Conservation (phyloP, 2,888 invertebrate species). For the Abscondita cerata region DNA sequence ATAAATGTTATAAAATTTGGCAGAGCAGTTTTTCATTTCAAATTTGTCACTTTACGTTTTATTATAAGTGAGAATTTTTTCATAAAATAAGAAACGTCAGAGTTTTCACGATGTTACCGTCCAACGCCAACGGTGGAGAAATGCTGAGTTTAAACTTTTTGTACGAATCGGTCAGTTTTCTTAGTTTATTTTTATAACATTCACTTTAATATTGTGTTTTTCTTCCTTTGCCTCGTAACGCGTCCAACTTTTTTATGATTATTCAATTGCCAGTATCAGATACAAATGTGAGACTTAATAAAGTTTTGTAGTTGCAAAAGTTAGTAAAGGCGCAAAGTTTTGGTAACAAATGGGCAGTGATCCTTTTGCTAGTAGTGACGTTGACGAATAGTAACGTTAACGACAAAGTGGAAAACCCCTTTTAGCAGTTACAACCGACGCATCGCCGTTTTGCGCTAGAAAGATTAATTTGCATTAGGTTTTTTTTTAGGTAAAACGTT, state of each 20-base stretch:
- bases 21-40: constrained; percentile 5
- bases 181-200: not conserved
- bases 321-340: constrained; percentile 22
- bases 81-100: constrained; percentile 10
- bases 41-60: constrained; percentile 10
- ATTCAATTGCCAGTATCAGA: too few species aligned
- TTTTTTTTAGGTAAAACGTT: constrained; percentile 10
- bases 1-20: constrained; percentile 5
- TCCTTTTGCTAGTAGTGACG: constrained; percentile 24
- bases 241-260: too few species aligned
- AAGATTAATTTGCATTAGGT: constrained; percentile 33
- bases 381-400: constrained; percentile 31
- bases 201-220: not conserved
- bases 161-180: not conserved
- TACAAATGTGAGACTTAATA: too few species aligned
- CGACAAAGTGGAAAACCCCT: constrained; percentile 23
- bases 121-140: constrained; percentile 3
- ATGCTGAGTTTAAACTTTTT: constrained; percentile 4
- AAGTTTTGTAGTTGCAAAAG: constrained; percentile 5
- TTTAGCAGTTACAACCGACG: constrained; percentile 26
- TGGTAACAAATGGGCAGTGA: constrained; percentile 29
- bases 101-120: not conserved
- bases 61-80: constrained; percentile 6
- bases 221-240: not conserved
- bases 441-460: constrained; percentile 17